Evolutionary conservation across 2,113 vertebrate genomes (phyloP).

Genomic region (Daboia siamensis): DNA sequence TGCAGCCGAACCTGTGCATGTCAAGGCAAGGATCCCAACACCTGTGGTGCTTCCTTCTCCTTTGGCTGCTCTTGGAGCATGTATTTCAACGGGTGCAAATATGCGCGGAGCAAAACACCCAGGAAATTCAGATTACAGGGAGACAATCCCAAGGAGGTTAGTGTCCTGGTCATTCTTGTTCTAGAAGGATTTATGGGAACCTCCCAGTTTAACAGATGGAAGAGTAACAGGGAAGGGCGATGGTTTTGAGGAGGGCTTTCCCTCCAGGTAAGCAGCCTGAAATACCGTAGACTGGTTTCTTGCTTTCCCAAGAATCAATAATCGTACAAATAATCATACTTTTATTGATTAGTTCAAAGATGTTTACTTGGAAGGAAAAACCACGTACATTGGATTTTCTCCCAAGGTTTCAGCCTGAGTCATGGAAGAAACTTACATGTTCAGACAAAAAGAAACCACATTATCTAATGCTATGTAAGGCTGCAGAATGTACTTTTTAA

Average conservation of each 20-base stretch:
- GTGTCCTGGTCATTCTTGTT: constrained; percentile 19
- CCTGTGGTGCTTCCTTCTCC: constrained; percentile 94
- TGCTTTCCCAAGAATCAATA: not conserved
- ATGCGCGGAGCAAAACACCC: constrained; percentile 92
- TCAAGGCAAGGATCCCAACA: constrained; percentile 92
- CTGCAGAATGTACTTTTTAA: not conserved
- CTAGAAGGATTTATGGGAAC: not conserved
- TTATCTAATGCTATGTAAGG: not conserved
- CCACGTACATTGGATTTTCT: not conserved
- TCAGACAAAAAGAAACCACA: not conserved
- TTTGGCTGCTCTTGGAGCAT: constrained; percentile 99
- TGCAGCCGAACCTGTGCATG: constrained; percentile 96
- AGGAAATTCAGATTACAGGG: constrained; percentile 95
- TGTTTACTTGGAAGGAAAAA: not conserved
- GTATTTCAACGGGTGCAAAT: constrained; percentile 99
- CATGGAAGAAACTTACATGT: not conserved
- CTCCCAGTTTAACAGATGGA: not conserved
- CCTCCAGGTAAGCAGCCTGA: not conserved
- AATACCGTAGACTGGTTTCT: not conserved
- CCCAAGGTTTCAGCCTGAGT: not conserved
- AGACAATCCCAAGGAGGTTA: constrained; percentile 91
- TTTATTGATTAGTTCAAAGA: not conserved
- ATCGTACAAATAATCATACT: too few relatives aligned
- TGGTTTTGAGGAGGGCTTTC: too few relatives aligned
- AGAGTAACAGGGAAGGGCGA: not conserved